Conservation (phyloP, 2,888 invertebrate species). For the Bhutanitis thaidina region DNA sequence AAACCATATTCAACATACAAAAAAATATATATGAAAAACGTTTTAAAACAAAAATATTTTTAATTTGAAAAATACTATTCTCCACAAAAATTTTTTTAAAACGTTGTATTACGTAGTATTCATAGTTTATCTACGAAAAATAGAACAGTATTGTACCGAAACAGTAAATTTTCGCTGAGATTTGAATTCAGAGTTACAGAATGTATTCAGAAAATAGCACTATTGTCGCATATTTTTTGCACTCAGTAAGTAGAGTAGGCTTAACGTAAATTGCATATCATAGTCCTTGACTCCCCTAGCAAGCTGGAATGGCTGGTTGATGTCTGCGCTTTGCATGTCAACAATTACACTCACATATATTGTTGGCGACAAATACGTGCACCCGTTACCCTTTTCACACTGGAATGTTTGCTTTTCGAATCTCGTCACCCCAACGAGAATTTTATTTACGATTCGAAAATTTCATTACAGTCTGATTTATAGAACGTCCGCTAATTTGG, state of each 20-base stretch:
- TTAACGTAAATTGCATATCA: constrained; percentile 50
- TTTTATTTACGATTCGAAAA: constrained; percentile 64
- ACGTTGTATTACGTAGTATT: too few relatives aligned
- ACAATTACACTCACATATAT: constrained; percentile 61
- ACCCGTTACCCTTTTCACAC: constrained; percentile 46
- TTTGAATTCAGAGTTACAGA: constrained; percentile 9
- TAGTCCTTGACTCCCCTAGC: constrained; percentile 36
- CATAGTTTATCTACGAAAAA: too few relatives aligned
- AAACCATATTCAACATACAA: too few relatives aligned
- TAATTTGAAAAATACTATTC: too few relatives aligned
- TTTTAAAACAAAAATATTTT: too few relatives aligned
- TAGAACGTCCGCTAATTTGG: constrained; percentile 66
- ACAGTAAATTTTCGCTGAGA: constrained; percentile 1
- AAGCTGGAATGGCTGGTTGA: constrained; percentile 46
- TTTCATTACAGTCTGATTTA: constrained; percentile 62
- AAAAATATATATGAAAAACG: too few relatives aligned
- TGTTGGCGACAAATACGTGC: constrained; percentile 61
- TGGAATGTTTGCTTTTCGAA: constrained; percentile 67
- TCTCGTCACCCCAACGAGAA: constrained; percentile 64
- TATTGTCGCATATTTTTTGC: constrained; percentile 12
- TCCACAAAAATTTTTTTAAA: too few relatives aligned
- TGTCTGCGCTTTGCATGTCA: constrained; percentile 67
- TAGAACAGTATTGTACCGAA: neutral
- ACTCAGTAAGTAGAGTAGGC: constrained; percentile 27
- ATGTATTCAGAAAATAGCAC: constrained; percentile 6